Percentiles rank a stretch among this genome's conserved stretches.
Conservation (phyloP, 2,888 invertebrate genomes). For the Liodrosophila aerea region DNA sequence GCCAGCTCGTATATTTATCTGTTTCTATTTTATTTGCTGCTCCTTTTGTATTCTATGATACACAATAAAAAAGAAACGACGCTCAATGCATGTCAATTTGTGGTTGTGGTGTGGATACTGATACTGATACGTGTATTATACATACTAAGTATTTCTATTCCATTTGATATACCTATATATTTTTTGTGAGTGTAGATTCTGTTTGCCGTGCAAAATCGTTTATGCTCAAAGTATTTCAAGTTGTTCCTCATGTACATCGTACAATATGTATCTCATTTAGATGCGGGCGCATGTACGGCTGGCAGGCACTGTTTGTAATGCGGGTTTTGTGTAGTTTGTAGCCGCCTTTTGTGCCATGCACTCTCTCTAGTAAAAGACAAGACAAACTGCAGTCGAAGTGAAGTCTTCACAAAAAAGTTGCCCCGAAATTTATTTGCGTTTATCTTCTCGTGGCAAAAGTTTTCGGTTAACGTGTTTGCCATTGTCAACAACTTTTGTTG, state of each 20-base stretch:
- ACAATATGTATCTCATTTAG: constrained; percentile 55
- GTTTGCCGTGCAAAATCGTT: constrained; percentile 54
- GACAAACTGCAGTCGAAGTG: constrained; percentile 29
- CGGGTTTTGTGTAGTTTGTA: constrained; percentile 23
- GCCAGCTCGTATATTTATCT: constrained; percentile 13
- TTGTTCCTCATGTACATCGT: not conserved
- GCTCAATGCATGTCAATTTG: constrained; percentile 68
- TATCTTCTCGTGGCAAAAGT: constrained; percentile 69
- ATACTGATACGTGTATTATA: too few relatives aligned
- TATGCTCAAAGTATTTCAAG: constrained; percentile 16
- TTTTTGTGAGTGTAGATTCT: constrained; percentile 12
- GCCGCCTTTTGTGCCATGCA: constrained; percentile 33
- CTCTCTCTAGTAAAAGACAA: constrained; percentile 35
- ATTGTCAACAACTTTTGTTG: constrained; percentile 75
- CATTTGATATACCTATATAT: too few relatives aligned
- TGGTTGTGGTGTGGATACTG: constrained; percentile 33
- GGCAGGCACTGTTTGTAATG: constrained; percentile 39
- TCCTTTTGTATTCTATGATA: not conserved
- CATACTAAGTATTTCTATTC: too few relatives aligned
- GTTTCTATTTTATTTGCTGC: not conserved
- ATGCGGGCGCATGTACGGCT: constrained; percentile 48
- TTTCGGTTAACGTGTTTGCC: constrained; percentile 74
- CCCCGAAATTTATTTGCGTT: constrained; percentile 72
- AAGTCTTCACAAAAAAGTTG: constrained; percentile 57
- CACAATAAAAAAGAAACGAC: constrained; percentile 34